phyloP scores from a whole-genome alignment of 2,797 vertebrate species.

The Acipenser oxyrinchus region DNA sequence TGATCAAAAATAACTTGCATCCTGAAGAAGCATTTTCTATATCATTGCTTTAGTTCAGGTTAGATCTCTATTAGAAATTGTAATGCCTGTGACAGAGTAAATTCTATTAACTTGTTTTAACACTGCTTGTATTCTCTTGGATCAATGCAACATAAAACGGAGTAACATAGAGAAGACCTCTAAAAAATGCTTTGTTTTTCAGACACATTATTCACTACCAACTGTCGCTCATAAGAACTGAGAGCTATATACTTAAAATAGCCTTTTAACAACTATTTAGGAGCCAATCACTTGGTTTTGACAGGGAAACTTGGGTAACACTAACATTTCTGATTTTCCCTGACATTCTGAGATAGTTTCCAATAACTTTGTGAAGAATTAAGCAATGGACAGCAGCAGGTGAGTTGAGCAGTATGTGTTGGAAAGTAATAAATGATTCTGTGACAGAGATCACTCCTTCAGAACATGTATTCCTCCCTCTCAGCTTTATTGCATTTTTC shows the following conservation, averaged over 20 bases:
- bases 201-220: neutral
- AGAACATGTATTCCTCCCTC: conserved; percentile 11
- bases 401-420: neutral
- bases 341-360: neutral
- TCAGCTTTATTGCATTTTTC: conserved; percentile 35
- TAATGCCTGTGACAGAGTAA: conserved; percentile 56
- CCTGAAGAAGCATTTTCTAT: too few relatives aligned
- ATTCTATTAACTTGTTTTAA: conserved; percentile 45
- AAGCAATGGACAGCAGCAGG: conserved; percentile 2
- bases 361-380: neutral
- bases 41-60: too few relatives aligned
- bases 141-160: conserved; percentile 51
- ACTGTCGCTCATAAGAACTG: neutral
- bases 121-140: conserved; percentile 49
- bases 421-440: conserved; percentile 7
- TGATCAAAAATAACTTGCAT: too few relatives aligned
- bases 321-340: neutral
- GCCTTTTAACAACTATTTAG: conserved; percentile 8
- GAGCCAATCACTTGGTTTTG: conserved; percentile 1
- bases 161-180: conserved; percentile 42
- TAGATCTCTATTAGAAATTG: conserved; percentile 40
- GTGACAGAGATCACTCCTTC: neutral
- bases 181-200: neutral
- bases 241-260: conserved; percentile 3
- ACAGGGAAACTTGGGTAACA: neutral